Percentiles rank a stretch among this genome's conserved stretches.
Evolutionary conservation across 2,113 vertebrate genomes (phyloP).

Genomic region (Caretta caretta): DNA sequence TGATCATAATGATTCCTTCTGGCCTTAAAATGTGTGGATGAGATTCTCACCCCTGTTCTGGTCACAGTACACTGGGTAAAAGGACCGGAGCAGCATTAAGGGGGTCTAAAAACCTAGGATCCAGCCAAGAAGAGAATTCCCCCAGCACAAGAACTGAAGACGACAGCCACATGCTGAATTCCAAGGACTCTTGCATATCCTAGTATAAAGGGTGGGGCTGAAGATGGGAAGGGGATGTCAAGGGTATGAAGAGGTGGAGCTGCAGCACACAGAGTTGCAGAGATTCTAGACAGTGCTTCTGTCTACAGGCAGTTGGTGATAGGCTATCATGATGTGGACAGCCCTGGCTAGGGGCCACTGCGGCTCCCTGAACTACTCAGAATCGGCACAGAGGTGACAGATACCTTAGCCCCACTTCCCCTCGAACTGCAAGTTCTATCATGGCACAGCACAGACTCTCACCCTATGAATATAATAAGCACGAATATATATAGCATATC

Average conservation of each 20-base stretch:
- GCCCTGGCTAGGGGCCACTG: not conserved
- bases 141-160: not conserved
- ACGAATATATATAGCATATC: not conserved
- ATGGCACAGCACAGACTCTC: not conserved
- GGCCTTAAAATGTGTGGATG: not conserved
- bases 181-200: not conserved
- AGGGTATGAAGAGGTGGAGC: not conserved
- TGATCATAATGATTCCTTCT: not conserved
- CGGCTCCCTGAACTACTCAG: not conserved
- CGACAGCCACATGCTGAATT: not conserved
- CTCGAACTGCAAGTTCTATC: not conserved
- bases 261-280: not conserved
- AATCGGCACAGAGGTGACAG: not conserved
- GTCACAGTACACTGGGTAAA: not conserved
- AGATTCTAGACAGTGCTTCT: not conserved
- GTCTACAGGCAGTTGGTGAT: not conserved
- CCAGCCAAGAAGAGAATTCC: not conserved
- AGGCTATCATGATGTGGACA: not conserved
- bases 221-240: fast-evolving
- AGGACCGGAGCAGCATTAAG: not conserved
- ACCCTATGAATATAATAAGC: not conserved
- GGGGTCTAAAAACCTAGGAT: not conserved
- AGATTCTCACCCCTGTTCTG: not conserved
- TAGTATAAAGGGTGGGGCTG: not conserved
- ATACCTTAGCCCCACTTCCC: not conserved